Evolutionary conservation across 1,140 invertebrate species (phyloP), one percentile per base, ranked within the genome.

Genomic region (Oryctes rhinoceros): DNA sequence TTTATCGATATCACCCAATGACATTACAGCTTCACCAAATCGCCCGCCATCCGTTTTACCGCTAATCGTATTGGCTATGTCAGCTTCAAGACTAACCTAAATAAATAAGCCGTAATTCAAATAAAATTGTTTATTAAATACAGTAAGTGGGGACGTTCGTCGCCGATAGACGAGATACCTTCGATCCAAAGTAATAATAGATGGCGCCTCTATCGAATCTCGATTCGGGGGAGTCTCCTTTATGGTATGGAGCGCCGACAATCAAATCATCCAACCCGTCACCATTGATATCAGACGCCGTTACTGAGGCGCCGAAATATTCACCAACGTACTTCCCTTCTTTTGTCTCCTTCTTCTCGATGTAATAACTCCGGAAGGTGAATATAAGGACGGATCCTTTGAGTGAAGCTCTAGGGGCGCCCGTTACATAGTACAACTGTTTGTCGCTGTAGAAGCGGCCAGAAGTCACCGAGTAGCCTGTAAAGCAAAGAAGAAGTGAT

Each of bases 211-310:
- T 89, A 76, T 94, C 91, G 24, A 87, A 87, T 47, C 85, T 80
- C 76, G 79, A 83, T 4, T 81, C 84, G 85, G 75, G 18, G 10
- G 20, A 11, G 3, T 37, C 30, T 9, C 37, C 37, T 20, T 76
- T 80, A 76, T 91, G 90, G 65, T 90, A 88, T 7, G 94, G 94
- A 11, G 93, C 91, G 44, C 93, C 93, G 71, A 94, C 91, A 59
- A 94, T 85, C 48, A 94, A 83, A 84, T 95, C 91, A 86, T 92
- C 91, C 47, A 88, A 89, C 10, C 88, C 89, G 85, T 94, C 93
- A 10, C 86, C 87, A 83, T 93, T 92, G 0, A 94, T 78, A 85
- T 94, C 92, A 24, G 90, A 89, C 3, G 90, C 89, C 44, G 89
- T 85, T 18, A 94, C 79, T 15, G 89, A 83, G 1, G 89, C 87